Evolutionary conservation across 2,113 vertebrate species (phyloP).

Genomic region (Amblyopsis rosae): DNA sequence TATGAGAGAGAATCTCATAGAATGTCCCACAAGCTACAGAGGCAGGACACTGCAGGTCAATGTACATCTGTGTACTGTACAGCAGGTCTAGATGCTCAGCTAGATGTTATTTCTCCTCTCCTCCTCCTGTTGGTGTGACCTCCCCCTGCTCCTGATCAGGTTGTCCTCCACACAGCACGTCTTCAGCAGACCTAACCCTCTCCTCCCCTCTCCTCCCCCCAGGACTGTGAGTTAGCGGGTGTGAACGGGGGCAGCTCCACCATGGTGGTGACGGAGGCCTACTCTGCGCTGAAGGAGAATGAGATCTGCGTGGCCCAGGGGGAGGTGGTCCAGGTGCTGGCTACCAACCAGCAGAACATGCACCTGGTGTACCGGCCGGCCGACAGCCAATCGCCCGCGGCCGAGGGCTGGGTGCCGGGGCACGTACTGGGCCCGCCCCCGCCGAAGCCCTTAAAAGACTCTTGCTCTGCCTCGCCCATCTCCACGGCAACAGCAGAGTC

Average conservation of each 20-base stretch:
- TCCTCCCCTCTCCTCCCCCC: constrained; percentile 20
- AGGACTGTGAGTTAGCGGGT: constrained; percentile 74
- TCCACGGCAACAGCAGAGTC: constrained; percentile 76
- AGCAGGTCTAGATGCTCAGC: no score
- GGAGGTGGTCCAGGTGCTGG: constrained; percentile 92
- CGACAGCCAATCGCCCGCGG: constrained; percentile 88
- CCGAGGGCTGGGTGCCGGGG: constrained; percentile 98
- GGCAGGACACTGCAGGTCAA: no score
- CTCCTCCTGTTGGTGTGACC: constrained; percentile 7
- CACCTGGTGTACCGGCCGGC: constrained; percentile 93
- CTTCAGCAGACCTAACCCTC: constrained; percentile 21
- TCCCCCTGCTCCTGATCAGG: constrained; percentile 26
- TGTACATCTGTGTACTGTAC: no score
- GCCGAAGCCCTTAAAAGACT: constrained; percentile 86
- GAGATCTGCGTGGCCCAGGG: constrained; percentile 95
- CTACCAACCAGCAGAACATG: constrained; percentile 98
- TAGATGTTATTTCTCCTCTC: constrained; percentile 10
- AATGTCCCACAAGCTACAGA: no score
- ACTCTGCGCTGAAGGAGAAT: constrained; percentile 96
- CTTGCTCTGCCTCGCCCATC: constrained; percentile 68
- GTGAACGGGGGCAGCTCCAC: constrained; percentile 89
- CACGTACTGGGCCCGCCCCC: constrained; percentile 85
- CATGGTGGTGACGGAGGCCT: constrained; percentile 93
- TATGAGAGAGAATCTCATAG: no score
- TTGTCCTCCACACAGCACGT: constrained; percentile 12